These are phyloP conservation scores for Ornithoptera alexandrae DNA, from an alignment of 2,888 invertebrate species.

Conservation along the genomic window DNA sequence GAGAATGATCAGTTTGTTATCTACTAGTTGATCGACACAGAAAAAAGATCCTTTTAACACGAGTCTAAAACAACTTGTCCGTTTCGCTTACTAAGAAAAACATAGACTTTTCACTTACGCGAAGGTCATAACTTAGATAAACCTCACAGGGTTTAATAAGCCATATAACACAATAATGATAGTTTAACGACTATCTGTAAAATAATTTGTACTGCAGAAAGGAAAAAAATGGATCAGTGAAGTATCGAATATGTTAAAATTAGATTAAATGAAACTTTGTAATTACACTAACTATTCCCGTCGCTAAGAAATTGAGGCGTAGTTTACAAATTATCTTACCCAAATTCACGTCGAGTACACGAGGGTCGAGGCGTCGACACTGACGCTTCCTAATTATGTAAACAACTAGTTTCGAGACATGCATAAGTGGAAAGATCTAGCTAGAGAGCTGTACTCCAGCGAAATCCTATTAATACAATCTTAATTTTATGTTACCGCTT, in stretches of 20 bases:
- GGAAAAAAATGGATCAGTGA: no score
- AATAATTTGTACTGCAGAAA: no score
- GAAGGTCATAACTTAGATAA: no score
- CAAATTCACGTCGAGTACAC: constrained; percentile 6
- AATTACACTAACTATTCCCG: not conserved
- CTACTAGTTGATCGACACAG: no score
- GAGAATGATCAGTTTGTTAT: no score
- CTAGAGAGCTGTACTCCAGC: constrained; percentile 1
- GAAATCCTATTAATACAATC: constrained; percentile 7
- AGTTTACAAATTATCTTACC: constrained; percentile 15
- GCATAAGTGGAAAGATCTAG: not conserved
- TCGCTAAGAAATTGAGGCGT: not conserved
- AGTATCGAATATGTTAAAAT: not conserved
- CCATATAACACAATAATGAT: no score
- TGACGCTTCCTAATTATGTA: constrained; percentile 10
- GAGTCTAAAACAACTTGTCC: no score
- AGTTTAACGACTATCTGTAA: no score
- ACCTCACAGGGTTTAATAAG: no score
- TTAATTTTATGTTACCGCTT: not conserved
- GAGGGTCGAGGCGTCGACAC: constrained; percentile 1
- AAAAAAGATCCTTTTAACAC: no score
- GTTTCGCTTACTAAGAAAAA: no score
- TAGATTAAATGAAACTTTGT: not conserved
- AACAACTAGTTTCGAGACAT: constrained; percentile 2
- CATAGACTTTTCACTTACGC: no score